Percentiles rank a stretch among this genome's conserved stretches.
phyloP scores from a whole-genome alignment of 2,888 invertebrate species.

The Prostheceraeus crozeri region DNA sequence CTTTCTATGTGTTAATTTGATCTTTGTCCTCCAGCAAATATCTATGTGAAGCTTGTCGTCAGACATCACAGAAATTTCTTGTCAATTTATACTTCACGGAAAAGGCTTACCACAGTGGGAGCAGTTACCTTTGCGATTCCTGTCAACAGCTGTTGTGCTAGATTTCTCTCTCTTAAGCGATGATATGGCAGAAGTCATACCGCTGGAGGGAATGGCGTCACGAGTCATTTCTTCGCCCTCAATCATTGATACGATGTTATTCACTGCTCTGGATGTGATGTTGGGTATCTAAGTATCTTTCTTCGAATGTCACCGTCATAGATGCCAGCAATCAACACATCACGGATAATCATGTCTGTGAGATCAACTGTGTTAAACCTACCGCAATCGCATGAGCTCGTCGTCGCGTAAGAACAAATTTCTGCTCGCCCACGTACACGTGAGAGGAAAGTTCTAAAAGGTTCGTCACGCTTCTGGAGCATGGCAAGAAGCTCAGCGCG shows the following conservation, averaged over 20 bases:
- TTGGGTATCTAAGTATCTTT: constrained; percentile 17
- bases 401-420: neutral
- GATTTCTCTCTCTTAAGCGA: too few species aligned
- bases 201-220: constrained; percentile 30
- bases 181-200: too few species aligned
- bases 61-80: too few species aligned
- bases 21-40: too few species aligned
- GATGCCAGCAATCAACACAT: constrained; percentile 28
- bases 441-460: constrained; percentile 15
- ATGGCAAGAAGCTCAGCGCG: neutral
- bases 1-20: too few species aligned
- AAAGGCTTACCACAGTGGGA: too few species aligned
- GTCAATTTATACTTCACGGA: too few species aligned
- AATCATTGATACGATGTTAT: constrained; percentile 12
- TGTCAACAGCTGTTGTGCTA: too few species aligned
- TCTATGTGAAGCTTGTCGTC: too few species aligned
- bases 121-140: too few species aligned
- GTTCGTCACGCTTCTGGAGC: neutral
- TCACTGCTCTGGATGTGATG: neutral
- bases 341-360: constrained; percentile 17
- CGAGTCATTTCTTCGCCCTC: constrained; percentile 30
- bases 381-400: neutral
- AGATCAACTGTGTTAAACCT: constrained; percentile 4
- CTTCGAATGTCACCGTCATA: constrained; percentile 15
- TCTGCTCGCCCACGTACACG: constrained; percentile 11